Base-by-base conservation (phyloP, 2,888 invertebrate genomes). In the Cataglyphis altisquamis region DNA sequence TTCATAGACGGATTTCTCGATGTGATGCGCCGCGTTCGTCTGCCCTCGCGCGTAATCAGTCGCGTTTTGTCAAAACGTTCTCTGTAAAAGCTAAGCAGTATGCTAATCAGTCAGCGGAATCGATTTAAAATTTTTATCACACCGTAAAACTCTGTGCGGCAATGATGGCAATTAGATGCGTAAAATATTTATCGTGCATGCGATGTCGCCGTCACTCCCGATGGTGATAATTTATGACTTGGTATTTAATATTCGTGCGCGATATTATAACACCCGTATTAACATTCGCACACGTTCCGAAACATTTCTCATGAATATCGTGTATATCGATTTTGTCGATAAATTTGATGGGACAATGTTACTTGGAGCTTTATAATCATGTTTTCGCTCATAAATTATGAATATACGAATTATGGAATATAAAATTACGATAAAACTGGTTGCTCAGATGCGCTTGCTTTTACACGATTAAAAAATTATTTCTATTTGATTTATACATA, bases 101-200 rank as follows among this genome's bases (percentile, higher is more conserved):
- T 48, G 60, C 36, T 25, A 25, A 25, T 25, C 60, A 25, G 25
- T n/a, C 48, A 2, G 39, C 60, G 36, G 36, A 74, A 62, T 74
- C 45, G 63, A 75, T 75, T 60, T 74, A 45, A 21, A 36, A 62
- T 80, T 75, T 81, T 74, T 75, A 48, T 80, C 39, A n/a, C 80
- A 1, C 1, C 21, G 32, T 36, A 12, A 75, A 57, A 36, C n/a
- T n/a, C 36, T 25, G 60, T 10, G 41, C 41, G 18, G 3, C 12
- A n/a, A 18, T 25, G 18, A 5, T 41, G 39, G n/a, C 25, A 70
- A 21, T 60, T 45, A 52, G 29, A 72, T 29, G 12, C 25, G 39
- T 68, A 15, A 63, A 63, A 81, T 52, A 74, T 81, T 75, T 75
- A 77, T 77, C 77, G 52, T 6, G 25, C 39, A 39, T 72, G 81